phyloP scores from a whole-genome alignment of 2,797 vertebrate species.

The Stomatorhinus walkeri region DNA sequence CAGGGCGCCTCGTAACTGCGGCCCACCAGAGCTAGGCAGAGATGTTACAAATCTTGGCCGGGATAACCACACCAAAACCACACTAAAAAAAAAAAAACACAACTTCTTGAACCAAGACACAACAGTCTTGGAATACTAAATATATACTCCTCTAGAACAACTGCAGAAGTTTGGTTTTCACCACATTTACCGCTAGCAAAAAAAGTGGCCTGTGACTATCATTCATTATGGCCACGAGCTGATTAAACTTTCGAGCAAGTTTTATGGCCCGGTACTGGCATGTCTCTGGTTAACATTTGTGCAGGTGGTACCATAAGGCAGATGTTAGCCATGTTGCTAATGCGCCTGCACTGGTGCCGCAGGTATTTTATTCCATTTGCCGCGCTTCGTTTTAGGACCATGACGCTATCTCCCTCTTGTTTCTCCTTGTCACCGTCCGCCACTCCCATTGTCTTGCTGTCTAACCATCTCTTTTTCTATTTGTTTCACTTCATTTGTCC shows the following conservation, averaged over 20 bases:
- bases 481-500: constrained; percentile 26
- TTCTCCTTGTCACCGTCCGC: constrained; percentile 2
- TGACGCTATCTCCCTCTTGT: background rate
- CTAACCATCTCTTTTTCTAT: constrained; percentile 23
- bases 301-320: background rate
- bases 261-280: background rate
- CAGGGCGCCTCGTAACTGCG: background rate
- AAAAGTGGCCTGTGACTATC: background rate
- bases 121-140: background rate
- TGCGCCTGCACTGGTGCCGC: background rate
- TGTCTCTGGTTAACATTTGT: background rate
- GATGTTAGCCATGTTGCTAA: background rate
- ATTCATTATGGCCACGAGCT: background rate
- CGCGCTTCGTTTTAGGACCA: background rate
- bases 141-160: background rate
- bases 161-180: background rate
- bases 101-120: constrained; percentile 8
- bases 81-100: background rate
- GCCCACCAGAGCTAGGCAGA: background rate
- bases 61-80: constrained; percentile 11
- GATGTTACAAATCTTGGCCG: background rate
- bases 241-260: background rate
- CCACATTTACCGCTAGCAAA: background rate
- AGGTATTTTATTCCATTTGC: background rate
- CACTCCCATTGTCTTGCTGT: constrained; percentile 25